A percentile compares a stretch with the other conserved stretches of the same genome.
phyloP scores from a whole-genome alignment of 2,113 vertebrate species.

The Syngnathus scovelli region DNA sequence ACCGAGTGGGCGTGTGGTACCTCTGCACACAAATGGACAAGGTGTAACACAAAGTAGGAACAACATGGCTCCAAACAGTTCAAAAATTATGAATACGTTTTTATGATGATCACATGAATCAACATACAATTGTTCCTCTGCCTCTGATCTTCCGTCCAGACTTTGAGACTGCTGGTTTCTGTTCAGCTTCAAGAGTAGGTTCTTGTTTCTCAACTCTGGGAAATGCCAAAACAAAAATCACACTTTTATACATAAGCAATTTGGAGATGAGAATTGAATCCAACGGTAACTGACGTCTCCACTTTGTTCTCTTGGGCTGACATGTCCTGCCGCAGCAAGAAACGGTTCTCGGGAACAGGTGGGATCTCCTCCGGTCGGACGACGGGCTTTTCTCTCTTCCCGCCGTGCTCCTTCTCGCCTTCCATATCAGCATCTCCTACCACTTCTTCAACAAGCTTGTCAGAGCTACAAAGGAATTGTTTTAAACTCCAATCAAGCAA shows the following conservation, averaged over 20 bases:
- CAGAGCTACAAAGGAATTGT: conserved; percentile 8
- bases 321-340: conserved; percentile 86
- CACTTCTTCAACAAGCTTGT: conserved; percentile 71
- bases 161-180: conserved; percentile 90
- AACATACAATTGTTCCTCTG: conserved; percentile 91
- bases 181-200: conserved; percentile 62
- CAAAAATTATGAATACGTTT: not conserved
- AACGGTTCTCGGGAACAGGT: conserved; percentile 94
- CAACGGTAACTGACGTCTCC: conserved; percentile 71
- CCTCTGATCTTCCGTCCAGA: conserved; percentile 96
- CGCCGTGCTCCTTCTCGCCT: conserved; percentile 65
- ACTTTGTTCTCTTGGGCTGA: conserved; percentile 73
- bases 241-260: not conserved
- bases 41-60: not conserved
- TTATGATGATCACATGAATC: not conserved
- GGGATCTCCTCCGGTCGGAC: conserved; percentile 97
- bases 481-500: not conserved
- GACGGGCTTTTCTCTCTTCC: conserved; percentile 87
- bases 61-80: not conserved
- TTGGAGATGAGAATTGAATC: not conserved
- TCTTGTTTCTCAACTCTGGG: conserved; percentile 76
- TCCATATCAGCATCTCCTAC: conserved; percentile 71
- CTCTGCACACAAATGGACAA: conserved; percentile 67
- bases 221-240: conserved; percentile 3
- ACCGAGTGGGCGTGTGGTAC: conserved; percentile 91